Conservation (phyloP, 2,797 vertebrate species). For the Sciurus vulgaris region DNA sequence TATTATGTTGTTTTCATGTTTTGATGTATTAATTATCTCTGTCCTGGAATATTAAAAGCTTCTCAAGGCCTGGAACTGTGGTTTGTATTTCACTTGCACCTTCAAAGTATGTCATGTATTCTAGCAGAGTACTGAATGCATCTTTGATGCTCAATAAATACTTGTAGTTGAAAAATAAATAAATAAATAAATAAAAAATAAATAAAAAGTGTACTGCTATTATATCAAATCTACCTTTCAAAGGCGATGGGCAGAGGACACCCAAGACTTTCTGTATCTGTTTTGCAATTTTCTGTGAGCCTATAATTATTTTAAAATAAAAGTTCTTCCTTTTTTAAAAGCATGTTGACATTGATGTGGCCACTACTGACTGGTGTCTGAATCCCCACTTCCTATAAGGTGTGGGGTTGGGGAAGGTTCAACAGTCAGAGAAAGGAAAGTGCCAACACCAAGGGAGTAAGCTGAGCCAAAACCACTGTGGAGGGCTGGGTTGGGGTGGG, state of each 20-base stretch:
- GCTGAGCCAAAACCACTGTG: background rate
- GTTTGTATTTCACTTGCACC: background rate
- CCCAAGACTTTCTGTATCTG: background rate
- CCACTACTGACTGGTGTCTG: background rate
- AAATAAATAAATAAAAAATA: too few relatives aligned
- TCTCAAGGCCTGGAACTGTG: background rate
- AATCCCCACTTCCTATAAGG: background rate
- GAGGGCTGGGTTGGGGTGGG: background rate
- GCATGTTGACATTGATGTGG: accelerated
- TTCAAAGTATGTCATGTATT: background rate
- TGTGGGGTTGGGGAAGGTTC: background rate
- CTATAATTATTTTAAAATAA: background rate
- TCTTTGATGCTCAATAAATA: background rate
- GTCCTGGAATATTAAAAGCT: background rate
- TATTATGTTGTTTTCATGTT: conserved; percentile 20
- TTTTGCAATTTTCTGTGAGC: background rate
- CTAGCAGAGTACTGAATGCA: background rate
- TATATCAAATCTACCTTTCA: background rate
- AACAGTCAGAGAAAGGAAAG: background rate
- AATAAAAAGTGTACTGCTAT: too few relatives aligned
- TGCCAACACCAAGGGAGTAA: background rate
- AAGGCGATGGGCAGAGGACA: background rate
- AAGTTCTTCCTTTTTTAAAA: background rate
- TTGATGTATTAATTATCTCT: conserved; percentile 6
- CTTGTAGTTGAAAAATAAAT: background rate